phyloP scores from a whole-genome alignment of 1,140 invertebrate genomes.

The Sminthurinus signatus region DNA sequence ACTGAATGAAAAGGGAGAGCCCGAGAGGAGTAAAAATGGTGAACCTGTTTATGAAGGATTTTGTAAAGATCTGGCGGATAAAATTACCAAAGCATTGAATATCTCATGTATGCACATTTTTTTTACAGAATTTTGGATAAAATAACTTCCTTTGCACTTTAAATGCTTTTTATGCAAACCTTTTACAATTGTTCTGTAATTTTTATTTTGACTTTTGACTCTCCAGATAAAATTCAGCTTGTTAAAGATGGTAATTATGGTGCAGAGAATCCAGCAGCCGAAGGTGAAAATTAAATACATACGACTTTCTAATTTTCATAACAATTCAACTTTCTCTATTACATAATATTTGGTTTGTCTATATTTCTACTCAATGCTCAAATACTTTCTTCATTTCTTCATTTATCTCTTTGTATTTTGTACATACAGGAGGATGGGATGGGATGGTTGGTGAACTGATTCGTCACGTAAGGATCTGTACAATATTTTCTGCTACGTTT shows the following conservation, averaged over 20 bases:
- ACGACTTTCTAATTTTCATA: background rate
- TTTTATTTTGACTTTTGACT: too few relatives aligned
- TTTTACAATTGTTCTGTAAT: background rate
- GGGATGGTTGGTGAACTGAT: slow-evolving; percentile 40
- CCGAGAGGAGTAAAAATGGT: slow-evolving; percentile 47
- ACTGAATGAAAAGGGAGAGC: slow-evolving; percentile 55
- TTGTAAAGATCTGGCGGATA: slow-evolving; percentile 83
- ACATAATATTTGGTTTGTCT: background rate
- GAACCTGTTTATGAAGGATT: slow-evolving; percentile 88
- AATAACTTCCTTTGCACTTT: background rate
- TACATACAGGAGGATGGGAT: slow-evolving; percentile 37
- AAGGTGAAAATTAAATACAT: slow-evolving; percentile 18
- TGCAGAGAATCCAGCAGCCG: slow-evolving; percentile 29
- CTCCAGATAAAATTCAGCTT: slow-evolving; percentile 31
- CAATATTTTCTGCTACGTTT: too few relatives aligned
- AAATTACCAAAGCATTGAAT: slow-evolving; percentile 70
- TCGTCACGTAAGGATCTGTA: slow-evolving; percentile 36
- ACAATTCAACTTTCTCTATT: background rate
- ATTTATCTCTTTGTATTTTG: background rate
- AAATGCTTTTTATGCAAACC: background rate
- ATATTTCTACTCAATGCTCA: background rate
- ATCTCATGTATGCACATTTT: slow-evolving; percentile 66
- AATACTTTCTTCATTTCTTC: background rate
- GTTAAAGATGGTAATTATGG: slow-evolving; percentile 39
- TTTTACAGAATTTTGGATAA: background rate